Base-by-base conservation (phyloP, 2,113 vertebrate genomes). In the Sebastes schlegelii region DNA sequence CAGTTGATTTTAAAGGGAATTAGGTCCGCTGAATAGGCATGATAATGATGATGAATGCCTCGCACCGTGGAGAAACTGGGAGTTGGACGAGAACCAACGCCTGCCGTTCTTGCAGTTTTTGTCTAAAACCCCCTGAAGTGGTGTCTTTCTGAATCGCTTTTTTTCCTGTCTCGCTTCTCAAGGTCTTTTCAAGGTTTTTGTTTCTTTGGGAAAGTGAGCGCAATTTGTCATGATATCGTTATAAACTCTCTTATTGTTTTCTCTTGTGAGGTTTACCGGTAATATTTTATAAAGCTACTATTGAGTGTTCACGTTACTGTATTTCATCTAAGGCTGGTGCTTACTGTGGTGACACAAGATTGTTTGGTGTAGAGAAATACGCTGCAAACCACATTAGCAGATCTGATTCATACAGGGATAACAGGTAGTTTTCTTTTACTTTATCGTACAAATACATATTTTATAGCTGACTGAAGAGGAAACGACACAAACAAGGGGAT, bases 41-140 rank as follows among this genome's bases (percentile, higher is more conserved):
- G 89, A 86, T 94, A 89, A 94, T 92, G 90, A 84, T 87, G 91
- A 93, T 90, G 91, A 93, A 93, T 93, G 92, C 82, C 66, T 54
- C 0, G 88, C 86, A 87, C 88, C 83, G 74, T 88, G 90, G 89
- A 91, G 89, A 89, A 93, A 79, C 71, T 42, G 84, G 60, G 71
- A 90, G 62, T 91, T 92, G 93, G 93, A 94, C n/a, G 26, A 6
- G 79, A 75, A 92, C 91, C 92, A 93, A 73, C 74, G 85, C 84
- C 86, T 89, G 89, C 70, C 70, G 78, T 64, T 90, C 77, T 71
- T 78, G 65, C 45, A 21, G 71, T 87, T 92, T 80, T 80, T 88
- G 74, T 87, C 66, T 17, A 5, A 34, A 87, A 77, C 58, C 82
- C 89, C 83, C 89, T 87, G 86, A 90, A 91, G 79, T 84, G 74